Base-by-base conservation (phyloP, 1,140 invertebrate species). In the Bicyclus anynana region DNA sequence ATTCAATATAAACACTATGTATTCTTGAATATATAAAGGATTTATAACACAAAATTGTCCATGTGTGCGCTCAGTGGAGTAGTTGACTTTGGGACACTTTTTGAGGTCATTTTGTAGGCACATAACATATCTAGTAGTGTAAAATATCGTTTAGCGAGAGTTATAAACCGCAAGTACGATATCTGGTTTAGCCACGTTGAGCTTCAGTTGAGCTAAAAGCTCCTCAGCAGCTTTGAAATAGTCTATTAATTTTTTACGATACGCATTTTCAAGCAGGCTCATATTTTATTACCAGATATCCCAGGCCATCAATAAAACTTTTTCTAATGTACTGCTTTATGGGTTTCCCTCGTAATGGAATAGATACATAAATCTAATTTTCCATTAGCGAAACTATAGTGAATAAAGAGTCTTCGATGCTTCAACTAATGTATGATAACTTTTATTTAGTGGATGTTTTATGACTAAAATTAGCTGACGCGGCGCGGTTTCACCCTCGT, bases 301-400 rank as follows among this genome's bases (percentile, higher is more conserved):
- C 42, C 9, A 5, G 16, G 46, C 44, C 14, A 56, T 59, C 47
- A 53, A 59, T 58, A 68, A 69, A 74, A 71, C 69, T 75, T 67
- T 53, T 58, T 29, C 23, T 77, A 77, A 76, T 73, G 58, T 74
- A 59, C 64, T 69, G 52, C 55, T 74, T 65, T 65, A 73, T 68
- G 23, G 57, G 46, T 74, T 65, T 74, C 57, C 33, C 56, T 46
- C 65, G 14, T 67, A 56, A 70, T 67, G 69, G 53, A 73, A 64
- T 56, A 62, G 64, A 58, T 60, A 58, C 47, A 67, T 79, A 74
- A 72, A 79, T 81, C 57, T 58, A 57, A 67, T 67, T 65, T 60
- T 79, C 75, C 72, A 80, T 79, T 79, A 79, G 69, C 56, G 50
- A 56, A 59, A 61, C 49, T 57, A 67, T 74, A 67, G 69, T 35